Evolutionary conservation across 2,113 vertebrate genomes (phyloP).

Genomic region (Pedetes capensis): DNA sequence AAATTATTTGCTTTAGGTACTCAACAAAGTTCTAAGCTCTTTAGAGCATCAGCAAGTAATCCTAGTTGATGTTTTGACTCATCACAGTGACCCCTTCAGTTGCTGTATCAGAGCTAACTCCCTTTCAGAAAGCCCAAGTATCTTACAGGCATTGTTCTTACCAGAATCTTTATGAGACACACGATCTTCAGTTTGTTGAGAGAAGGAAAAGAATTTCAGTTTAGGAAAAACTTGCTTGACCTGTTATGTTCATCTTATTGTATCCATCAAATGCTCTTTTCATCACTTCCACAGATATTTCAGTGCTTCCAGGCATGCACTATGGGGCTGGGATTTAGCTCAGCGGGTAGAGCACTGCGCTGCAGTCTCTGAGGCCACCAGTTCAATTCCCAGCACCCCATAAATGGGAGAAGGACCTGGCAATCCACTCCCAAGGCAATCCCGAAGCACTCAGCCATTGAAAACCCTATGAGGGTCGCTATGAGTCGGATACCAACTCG

Average conservation of each 20-base stretch:
- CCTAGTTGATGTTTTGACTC: neutral
- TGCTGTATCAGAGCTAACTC: fast-evolving
- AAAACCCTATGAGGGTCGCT: no score
- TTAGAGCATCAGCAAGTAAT: neutral
- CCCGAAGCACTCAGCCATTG: no score
- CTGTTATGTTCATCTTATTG: neutral
- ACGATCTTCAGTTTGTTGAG: neutral
- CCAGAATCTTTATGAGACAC: neutral
- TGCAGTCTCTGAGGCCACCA: no score
- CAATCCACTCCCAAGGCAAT: no score
- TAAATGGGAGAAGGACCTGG: no score
- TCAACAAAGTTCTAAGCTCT: neutral
- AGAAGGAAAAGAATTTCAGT: neutral
- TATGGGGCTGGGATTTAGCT: no score
- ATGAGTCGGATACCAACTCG: no score
- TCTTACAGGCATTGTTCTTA: neutral
- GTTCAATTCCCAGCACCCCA: no score
- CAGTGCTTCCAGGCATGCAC: fast-evolving
- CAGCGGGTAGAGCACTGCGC: no score
- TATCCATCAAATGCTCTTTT: no score
- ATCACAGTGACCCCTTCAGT: neutral
- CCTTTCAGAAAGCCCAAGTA: neutral
- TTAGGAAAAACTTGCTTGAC: neutral
- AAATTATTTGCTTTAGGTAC: neutral
- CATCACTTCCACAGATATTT: neutral